These are phyloP conservation scores for Andrena camellia DNA, from an alignment of 2,888 invertebrate genomes.

Conservation along the genomic window DNA sequence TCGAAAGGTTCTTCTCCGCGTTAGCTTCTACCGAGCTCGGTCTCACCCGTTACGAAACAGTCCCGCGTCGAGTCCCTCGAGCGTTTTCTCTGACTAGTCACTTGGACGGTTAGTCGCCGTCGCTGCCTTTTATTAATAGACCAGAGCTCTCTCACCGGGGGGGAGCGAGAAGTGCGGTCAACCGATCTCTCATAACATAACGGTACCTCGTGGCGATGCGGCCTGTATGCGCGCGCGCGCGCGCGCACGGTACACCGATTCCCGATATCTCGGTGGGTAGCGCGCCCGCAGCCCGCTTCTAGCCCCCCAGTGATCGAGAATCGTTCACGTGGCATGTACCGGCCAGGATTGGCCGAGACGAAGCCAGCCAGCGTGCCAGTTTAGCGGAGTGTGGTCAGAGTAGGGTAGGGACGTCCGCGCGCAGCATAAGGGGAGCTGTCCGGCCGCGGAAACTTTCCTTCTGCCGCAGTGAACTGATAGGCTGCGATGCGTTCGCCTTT, in stretches of 20 bases:
- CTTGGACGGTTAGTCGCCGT: conserved; percentile 56
- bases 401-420: conserved; percentile 5
- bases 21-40: conserved; percentile 2
- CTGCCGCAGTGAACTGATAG: background rate
- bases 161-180: conserved; percentile 43
- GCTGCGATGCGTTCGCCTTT: background rate
- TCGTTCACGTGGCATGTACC: background rate
- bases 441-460: conserved; percentile 6
- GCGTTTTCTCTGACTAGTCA: conserved; percentile 48
- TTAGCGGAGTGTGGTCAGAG: background rate
- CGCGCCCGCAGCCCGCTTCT: background rate
- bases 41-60: conserved; percentile 71
- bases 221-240: background rate
- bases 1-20: conserved; percentile 9
- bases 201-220: conserved; percentile 48
- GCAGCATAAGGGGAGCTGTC: background rate
- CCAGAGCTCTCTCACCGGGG: conserved; percentile 57
- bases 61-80: conserved; percentile 48
- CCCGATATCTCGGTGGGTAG: background rate
- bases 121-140: conserved; percentile 78
- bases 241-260: background rate
- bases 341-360: background rate
- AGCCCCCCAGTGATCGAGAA: conserved; percentile 10
- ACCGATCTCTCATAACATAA: conserved; percentile 55
- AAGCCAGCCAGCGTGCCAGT: conserved; percentile 14